These are phyloP conservation scores for Limulus polyphemus DNA, from an alignment of 2,888 invertebrate genomes.

Conservation along the genomic window DNA sequence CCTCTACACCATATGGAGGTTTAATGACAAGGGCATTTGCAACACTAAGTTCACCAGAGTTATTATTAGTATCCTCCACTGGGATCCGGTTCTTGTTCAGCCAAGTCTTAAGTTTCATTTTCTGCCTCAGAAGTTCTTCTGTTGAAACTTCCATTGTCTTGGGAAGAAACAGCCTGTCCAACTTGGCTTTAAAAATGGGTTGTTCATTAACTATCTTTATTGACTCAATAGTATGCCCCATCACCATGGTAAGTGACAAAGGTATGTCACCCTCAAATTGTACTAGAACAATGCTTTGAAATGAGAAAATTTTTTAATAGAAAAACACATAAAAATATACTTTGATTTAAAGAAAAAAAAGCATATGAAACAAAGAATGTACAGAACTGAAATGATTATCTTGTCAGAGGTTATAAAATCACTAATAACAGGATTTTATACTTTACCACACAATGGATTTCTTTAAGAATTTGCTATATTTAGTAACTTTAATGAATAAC, in stretches of 20 bases:
- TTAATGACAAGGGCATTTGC: constrained; percentile 31
- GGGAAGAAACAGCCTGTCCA: not conserved
- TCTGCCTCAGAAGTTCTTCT: constrained; percentile 29
- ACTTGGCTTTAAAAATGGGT: not conserved
- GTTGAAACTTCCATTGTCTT: constrained; percentile 9
- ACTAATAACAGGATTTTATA: too few relatives aligned
- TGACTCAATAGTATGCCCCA: not conserved
- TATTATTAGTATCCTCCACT: constrained; percentile 26
- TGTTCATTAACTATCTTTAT: not conserved
- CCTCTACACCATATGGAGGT: constrained; percentile 33
- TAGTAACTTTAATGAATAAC: too few relatives aligned
- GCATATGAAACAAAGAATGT: too few relatives aligned
- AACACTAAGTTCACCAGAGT: constrained; percentile 4
- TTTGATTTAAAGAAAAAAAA: too few relatives aligned
- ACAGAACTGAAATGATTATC: too few relatives aligned
- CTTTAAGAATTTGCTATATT: too few relatives aligned
- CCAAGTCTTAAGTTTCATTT: constrained; percentile 32
- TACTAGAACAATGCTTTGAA: not conserved
- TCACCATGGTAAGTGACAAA: not conserved
- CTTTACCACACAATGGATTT: too few relatives aligned
- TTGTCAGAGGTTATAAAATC: too few relatives aligned
- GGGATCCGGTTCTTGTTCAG: constrained; percentile 34
- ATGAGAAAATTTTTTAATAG: too few relatives aligned
- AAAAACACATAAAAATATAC: too few relatives aligned
- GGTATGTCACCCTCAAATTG: not conserved